A percentile compares a stretch with the other conserved stretches of the same genome.
Conservation (phyloP, 2,113 vertebrate genomes). For the Oreochromis niloticus region DNA sequence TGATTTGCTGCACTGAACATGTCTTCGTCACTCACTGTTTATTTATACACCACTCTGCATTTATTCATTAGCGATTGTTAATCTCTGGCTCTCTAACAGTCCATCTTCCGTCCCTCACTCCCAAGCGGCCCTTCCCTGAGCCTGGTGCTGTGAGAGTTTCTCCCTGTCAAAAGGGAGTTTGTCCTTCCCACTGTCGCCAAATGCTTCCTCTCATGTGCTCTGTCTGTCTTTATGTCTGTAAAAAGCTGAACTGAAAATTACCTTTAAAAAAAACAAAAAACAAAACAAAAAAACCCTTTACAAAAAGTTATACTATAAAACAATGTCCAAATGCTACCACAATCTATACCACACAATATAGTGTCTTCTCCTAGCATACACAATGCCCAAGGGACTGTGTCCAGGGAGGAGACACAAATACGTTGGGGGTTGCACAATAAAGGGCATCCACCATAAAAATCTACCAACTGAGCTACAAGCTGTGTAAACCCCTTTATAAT, state of each 20-base stretch:
- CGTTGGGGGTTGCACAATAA: rapidly evolving
- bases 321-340: background rate
- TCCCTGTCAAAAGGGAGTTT: background rate
- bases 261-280: background rate
- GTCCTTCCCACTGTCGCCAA: rapidly evolving
- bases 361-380: background rate
- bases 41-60: background rate
- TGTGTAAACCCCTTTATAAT: background rate
- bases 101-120: background rate
- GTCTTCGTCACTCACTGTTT: background rate
- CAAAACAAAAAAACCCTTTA: rapidly evolving
- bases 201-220: background rate
- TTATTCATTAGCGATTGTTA: background rate
- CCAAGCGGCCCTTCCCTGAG: rapidly evolving
- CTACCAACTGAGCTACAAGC: background rate
- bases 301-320: background rate
- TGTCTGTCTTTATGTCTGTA: background rate
- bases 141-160: background rate
- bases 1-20: background rate
- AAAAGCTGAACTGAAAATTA: background rate
- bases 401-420: background rate
- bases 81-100: rapidly evolving
- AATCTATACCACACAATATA: rapidly evolving
- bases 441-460: background rate
- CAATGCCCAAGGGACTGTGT: background rate